Conservation (phyloP, 2,888 invertebrate genomes). For the Megastigmus dorsalis region DNA sequence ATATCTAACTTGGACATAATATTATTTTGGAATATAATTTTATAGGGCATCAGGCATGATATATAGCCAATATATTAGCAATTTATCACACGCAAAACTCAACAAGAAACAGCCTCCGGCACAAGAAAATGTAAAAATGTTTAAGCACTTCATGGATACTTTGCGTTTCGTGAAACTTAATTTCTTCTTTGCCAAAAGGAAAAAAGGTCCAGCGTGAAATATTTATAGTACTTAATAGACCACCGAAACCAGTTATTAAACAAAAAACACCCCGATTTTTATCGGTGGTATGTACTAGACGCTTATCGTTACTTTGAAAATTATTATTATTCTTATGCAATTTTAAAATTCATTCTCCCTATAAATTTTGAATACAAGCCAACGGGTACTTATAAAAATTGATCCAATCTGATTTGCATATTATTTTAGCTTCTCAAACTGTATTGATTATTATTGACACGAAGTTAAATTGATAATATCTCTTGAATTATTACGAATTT, state of each 20-base stretch:
- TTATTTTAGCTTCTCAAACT: too few relatives aligned
- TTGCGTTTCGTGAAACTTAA: too few relatives aligned
- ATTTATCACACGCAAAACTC: slow-evolving; percentile 20
- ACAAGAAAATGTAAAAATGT: slow-evolving; percentile 37
- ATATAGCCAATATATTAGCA: slow-evolving; percentile 11
- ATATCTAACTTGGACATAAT: slow-evolving; percentile 21
- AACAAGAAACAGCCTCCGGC: slow-evolving; percentile 13
- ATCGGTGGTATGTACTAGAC: neutral
- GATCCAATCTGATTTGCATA: too few relatives aligned
- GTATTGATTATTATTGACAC: too few relatives aligned
- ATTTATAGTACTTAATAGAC: slow-evolving; percentile 28
- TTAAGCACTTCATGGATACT: too few relatives aligned
- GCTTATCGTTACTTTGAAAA: neutral
- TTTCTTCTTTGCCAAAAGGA: neutral
- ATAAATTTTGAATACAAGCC: too few relatives aligned
- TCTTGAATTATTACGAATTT: too few relatives aligned
- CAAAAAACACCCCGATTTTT: neutral
- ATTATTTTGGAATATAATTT: slow-evolving; percentile 5
- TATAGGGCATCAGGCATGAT: slow-evolving; percentile 15
- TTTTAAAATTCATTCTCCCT: too few relatives aligned
- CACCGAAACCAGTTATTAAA: neutral
- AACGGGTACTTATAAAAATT: too few relatives aligned
- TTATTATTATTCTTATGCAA: too few relatives aligned
- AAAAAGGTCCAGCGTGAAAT: neutral
- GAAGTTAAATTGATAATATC: too few relatives aligned